Percentiles rank a stretch among this genome's conserved stretches.
Evolutionary conservation across 2,888 invertebrate genomes (phyloP).

Genomic region (Pyrocoelia pectoralis): DNA sequence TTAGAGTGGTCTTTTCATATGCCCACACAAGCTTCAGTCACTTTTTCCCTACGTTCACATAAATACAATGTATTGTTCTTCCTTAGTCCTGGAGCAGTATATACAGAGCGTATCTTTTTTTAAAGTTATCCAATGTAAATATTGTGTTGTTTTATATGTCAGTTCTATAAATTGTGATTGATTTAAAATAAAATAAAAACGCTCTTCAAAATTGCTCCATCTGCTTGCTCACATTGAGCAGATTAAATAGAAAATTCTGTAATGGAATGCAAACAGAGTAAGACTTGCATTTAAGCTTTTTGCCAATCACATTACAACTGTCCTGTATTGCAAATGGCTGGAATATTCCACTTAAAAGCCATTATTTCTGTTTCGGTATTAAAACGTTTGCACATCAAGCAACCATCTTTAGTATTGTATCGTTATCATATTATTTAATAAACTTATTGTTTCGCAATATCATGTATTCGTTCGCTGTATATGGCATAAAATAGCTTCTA

Average conservation of each 20-base stretch:
- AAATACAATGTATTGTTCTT: constrained; percentile 56
- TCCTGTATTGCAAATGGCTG: constrained; percentile 41
- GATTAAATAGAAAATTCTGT: constrained; percentile 43
- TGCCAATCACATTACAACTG: constrained; percentile 45
- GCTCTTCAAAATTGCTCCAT: constrained; percentile 48
- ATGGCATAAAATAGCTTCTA: constrained; percentile 31
- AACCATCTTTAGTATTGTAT: constrained; percentile 15
- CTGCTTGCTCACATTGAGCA: constrained; percentile 54
- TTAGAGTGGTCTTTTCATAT: constrained; percentile 32
- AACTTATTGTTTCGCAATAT: constrained; percentile 28
- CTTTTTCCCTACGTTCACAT: constrained; percentile 44
- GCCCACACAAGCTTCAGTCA: constrained; percentile 45
- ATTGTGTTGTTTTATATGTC: constrained; percentile 25
- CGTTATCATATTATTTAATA: constrained; percentile 26
- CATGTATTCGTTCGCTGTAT: constrained; percentile 26
- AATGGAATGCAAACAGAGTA: constrained; percentile 41
- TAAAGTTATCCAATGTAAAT: constrained; percentile 23
- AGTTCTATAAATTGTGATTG: constrained; percentile 31
- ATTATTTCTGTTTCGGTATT: constrained; percentile 17
- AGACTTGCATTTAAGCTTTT: constrained; percentile 47
- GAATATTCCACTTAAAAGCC: constrained; percentile 41
- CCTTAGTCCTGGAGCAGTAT: constrained; percentile 50
- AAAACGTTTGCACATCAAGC: constrained; percentile 23
- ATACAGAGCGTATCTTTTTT: constrained; percentile 46
- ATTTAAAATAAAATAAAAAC: constrained; percentile 15